Conservation (phyloP, 2,888 invertebrate genomes). For the Cryptophagus acutangulus region DNA sequence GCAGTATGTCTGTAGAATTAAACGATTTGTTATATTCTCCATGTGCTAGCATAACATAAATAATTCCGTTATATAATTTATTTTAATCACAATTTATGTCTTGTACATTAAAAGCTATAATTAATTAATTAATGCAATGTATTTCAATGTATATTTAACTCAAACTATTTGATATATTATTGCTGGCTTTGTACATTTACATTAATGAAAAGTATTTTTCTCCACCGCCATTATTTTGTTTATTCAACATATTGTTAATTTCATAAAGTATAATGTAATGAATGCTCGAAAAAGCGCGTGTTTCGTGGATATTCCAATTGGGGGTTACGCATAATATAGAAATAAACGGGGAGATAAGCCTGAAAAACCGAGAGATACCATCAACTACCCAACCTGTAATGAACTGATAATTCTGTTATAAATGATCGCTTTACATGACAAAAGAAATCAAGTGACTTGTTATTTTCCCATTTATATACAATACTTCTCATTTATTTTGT, state of each 20-base stretch:
- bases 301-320: background rate
- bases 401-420: constrained; percentile 42
- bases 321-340: constrained; percentile 2
- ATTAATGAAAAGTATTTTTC: no score
- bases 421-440: constrained; percentile 43
- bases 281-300: constrained; percentile 20
- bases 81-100: no score
- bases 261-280: background rate
- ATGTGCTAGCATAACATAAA: no score
- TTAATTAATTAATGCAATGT: no score
- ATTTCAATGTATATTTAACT: no score
- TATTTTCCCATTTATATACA: constrained; percentile 33
- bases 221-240: no score
- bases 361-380: background rate
- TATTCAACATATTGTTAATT: no score
- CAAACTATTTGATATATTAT: no score
- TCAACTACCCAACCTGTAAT: constrained; percentile 11
- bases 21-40: constrained; percentile 5
- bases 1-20: constrained; percentile 23
- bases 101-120: no score
- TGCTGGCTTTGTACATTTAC: no score
- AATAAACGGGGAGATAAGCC: background rate
- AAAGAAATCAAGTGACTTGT: constrained; percentile 32
- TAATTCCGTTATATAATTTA: no score
- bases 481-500: constrained; percentile 5